Evolutionary conservation across 2,113 vertebrate genomes (phyloP).

Genomic region (Columbina picui): DNA sequence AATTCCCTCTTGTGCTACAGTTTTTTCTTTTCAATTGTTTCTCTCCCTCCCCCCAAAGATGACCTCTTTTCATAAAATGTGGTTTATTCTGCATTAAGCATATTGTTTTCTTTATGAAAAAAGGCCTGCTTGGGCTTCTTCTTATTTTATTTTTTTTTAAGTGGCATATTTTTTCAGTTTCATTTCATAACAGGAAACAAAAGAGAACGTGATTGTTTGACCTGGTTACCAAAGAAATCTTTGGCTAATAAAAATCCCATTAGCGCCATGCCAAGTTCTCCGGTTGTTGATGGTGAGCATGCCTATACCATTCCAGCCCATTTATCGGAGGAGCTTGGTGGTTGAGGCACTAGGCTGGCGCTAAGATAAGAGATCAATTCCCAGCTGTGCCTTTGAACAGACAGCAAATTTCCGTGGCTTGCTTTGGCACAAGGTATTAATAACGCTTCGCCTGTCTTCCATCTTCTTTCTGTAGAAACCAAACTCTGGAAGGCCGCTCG

Average conservation of each 20-base stretch:
- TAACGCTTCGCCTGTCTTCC: background rate
- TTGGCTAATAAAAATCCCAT: conserved; percentile 60
- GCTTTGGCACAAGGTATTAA: conserved; percentile 36
- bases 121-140: conserved; percentile 35
- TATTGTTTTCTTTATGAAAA: conserved; percentile 61
- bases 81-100: conserved; percentile 64
- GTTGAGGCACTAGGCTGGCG: conserved; percentile 65
- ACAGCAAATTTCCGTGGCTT: background rate
- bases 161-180: conserved; percentile 67
- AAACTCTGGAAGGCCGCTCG: background rate
- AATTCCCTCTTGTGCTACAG: conserved; percentile 56
- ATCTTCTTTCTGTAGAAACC: background rate
- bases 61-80: conserved; percentile 69
- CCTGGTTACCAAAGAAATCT: conserved; percentile 64
- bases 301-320: conserved; percentile 42
- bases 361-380: conserved; percentile 60
- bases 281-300: conserved; percentile 54
- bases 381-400: conserved; percentile 55
- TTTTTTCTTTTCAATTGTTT: conserved; percentile 66
- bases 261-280: conserved; percentile 41
- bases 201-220: conserved; percentile 72
- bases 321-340: conserved; percentile 31
- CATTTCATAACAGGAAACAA: conserved; percentile 74
- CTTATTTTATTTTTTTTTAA: conserved; percentile 66
- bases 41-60: conserved; percentile 50